phyloP scores from a whole-genome alignment of 2,888 invertebrate genomes.

The Pterobdella sp. region DNA sequence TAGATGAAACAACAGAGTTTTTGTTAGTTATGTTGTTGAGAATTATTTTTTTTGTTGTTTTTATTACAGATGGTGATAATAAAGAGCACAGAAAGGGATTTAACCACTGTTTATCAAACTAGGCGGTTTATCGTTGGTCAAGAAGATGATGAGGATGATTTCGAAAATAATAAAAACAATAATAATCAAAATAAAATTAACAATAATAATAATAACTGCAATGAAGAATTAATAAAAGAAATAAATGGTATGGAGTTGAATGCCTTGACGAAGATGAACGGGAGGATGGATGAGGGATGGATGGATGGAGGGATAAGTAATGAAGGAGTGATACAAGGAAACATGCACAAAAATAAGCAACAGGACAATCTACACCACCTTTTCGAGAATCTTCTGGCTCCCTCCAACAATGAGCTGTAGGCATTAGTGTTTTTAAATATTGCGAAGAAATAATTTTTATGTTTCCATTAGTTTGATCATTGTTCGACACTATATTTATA shows the following conservation, averaged over 20 bases:
- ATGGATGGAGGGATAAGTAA: neutral
- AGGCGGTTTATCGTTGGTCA: conserved; percentile 2
- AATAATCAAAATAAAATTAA: neutral
- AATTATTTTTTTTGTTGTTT: neutral
- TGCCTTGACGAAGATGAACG: no score
- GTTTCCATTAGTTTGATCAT: no score
- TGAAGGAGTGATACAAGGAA: conserved; percentile 5
- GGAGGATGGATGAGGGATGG: neutral
- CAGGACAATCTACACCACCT: no score
- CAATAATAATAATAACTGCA: neutral
- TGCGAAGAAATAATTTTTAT: no score
- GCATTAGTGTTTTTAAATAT: no score
- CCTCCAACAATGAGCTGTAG: no score
- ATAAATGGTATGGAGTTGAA: no score
- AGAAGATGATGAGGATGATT: conserved; percentile 1
- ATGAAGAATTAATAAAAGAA: no score
- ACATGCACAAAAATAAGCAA: no score
- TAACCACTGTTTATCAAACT: neutral
- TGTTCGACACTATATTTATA: no score
- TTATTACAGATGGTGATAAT: conserved; percentile 1
- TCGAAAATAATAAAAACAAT: neutral
- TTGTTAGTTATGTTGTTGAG: neutral
- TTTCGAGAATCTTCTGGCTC: no score
- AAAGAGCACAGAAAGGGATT: neutral
- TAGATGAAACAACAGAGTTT: no score